Evolutionary conservation across 2,113 vertebrate species (phyloP).

Genomic region (Sinosuthora webbiana): DNA sequence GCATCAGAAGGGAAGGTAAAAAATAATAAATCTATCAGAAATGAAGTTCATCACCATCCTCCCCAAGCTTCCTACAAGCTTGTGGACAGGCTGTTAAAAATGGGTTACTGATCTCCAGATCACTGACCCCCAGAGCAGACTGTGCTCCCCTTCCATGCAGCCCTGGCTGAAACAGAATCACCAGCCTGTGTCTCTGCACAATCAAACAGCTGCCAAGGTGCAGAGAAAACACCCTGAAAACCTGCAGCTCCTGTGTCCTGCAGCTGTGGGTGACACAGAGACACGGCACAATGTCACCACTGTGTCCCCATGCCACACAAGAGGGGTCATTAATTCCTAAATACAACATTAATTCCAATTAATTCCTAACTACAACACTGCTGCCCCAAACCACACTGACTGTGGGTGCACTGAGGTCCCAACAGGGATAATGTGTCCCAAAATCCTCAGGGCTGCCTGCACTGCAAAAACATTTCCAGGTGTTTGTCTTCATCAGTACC

Average conservation of each 20-base stretch:
- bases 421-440: accelerated
- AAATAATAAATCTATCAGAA: neutral
- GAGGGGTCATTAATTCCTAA: neutral
- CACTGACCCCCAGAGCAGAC: neutral
- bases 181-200: accelerated
- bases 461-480: neutral
- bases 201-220: neutral
- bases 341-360: neutral
- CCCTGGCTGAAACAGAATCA: neutral
- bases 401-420: accelerated
- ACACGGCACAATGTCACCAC: neutral
- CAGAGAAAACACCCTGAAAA: neutral
- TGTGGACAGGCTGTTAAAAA: neutral
- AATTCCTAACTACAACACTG: neutral
- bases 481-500: neutral
- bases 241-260: neutral
- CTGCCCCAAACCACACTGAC: neutral
- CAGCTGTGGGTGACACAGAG: neutral
- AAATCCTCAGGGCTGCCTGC: neutral
- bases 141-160: accelerated
- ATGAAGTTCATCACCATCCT: neutral
- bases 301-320: neutral
- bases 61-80: neutral
- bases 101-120: neutral
- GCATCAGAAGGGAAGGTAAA: neutral